Percentiles rank a stretch among this genome's conserved stretches.
These are phyloP conservation scores for Archilochus colubris DNA, from an alignment of 2,113 vertebrate genomes.

Conservation along the genomic window DNA sequence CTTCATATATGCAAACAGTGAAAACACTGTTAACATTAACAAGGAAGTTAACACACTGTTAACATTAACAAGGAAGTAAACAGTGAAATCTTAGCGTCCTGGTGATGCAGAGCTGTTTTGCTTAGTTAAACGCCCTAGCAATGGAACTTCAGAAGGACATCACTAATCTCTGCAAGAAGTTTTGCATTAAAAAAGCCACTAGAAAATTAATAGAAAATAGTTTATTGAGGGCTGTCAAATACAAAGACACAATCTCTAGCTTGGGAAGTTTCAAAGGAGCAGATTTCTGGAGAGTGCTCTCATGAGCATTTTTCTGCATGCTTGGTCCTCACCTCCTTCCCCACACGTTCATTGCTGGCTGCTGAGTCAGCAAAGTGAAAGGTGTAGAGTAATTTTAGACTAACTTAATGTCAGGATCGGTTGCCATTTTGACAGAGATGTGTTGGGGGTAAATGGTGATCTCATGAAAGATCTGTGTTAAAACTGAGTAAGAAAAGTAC, in stretches of 20 bases:
- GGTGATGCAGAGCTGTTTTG: neutral
- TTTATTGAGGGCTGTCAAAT: neutral
- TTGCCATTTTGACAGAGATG: neutral
- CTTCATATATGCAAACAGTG: neutral
- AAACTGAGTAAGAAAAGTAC: neutral
- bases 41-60: neutral
- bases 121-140: neutral
- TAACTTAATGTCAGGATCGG: neutral
- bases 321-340: neutral
- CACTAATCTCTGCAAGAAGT: neutral
- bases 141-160: neutral
- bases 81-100: neutral
- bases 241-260: neutral
- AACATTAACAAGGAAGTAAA: neutral
- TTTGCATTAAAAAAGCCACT: neutral
- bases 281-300: neutral
- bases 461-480: neutral
- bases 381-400: neutral
- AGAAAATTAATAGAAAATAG: neutral
- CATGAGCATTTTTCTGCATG: neutral
- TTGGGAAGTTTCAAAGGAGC: neutral
- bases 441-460: neutral
- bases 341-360: rapidly evolving
- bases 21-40: neutral
- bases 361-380: neutral